phyloP scores from a whole-genome alignment of 2,113 vertebrate genomes.

The Phylloscopus trochilus region DNA sequence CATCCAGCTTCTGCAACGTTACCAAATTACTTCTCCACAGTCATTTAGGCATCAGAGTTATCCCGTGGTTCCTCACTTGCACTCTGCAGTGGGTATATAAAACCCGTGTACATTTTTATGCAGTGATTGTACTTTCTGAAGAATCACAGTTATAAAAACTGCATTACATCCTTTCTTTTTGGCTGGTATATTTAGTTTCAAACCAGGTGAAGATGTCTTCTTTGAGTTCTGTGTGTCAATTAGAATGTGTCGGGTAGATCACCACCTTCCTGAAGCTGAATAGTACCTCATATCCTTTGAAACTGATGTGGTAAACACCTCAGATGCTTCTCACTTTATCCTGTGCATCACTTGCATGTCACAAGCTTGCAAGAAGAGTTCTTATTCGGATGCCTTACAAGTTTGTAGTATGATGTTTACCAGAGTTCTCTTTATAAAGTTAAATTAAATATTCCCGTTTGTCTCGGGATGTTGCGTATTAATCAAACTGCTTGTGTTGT shows the following conservation, averaged over 20 bases:
- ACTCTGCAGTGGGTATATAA: fast-evolving
- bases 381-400: neutral
- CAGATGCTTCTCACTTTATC: neutral
- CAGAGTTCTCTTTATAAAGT: neutral
- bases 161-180: neutral
- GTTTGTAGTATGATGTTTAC: neutral
- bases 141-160: neutral
- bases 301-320: neutral
- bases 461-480: neutral
- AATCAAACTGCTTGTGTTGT: conserved; percentile 31
- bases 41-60: neutral
- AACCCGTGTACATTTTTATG: neutral
- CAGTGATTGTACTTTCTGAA: neutral
- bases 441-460: conserved; percentile 12
- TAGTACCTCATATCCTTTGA: neutral
- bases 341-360: neutral
- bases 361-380: neutral
- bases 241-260: neutral
- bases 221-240: neutral
- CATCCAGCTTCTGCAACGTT: fast-evolving
- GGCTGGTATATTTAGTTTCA: neutral
- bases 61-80: neutral
- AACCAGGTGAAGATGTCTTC: neutral
- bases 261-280: neutral
- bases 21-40: neutral